phyloP scores from a whole-genome alignment of 2,888 invertebrate genomes.

The Acanthococcus lagerstroemiae region DNA sequence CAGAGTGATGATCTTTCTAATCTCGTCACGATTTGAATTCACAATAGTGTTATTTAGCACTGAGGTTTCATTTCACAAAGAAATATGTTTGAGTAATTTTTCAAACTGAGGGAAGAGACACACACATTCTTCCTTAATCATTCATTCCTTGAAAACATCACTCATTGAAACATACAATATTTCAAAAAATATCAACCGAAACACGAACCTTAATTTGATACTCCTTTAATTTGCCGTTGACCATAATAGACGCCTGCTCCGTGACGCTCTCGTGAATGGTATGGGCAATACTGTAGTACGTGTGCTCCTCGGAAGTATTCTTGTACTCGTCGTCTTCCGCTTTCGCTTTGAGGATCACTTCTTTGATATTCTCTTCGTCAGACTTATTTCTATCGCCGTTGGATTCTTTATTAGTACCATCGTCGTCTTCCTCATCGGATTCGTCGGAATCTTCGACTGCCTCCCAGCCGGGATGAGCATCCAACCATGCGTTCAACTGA shows the following conservation, averaged over 20 bases:
- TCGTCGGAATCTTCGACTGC: constrained; percentile 48
- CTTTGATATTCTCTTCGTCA: constrained; percentile 57
- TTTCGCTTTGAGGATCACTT: constrained; percentile 72
- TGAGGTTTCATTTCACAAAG: not conserved
- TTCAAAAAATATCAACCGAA: constrained; percentile 13
- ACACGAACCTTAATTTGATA: constrained; percentile 89
- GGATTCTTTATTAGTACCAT: constrained; percentile 45
- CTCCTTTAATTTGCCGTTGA: constrained; percentile 90
- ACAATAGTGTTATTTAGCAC: too few species aligned
- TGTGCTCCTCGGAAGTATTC: constrained; percentile 72
- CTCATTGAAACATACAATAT: too few species aligned
- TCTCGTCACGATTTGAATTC: too few species aligned
- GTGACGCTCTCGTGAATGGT: constrained; percentile 87
- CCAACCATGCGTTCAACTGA: constrained; percentile 77
- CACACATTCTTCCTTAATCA: not conserved
- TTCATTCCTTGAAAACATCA: not conserved
- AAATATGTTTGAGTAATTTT: not conserved
- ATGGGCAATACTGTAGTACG: constrained; percentile 97
- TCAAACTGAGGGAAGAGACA: not conserved
- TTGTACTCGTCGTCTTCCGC: constrained; percentile 97
- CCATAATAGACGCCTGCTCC: constrained; percentile 87
- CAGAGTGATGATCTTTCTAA: too few species aligned
- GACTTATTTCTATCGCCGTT: not conserved
- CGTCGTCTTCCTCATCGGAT: constrained; percentile 49
- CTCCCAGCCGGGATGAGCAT: constrained; percentile 90